phyloP scores from a whole-genome alignment of 2,888 invertebrate genomes.

The Phalera bucephala region DNA sequence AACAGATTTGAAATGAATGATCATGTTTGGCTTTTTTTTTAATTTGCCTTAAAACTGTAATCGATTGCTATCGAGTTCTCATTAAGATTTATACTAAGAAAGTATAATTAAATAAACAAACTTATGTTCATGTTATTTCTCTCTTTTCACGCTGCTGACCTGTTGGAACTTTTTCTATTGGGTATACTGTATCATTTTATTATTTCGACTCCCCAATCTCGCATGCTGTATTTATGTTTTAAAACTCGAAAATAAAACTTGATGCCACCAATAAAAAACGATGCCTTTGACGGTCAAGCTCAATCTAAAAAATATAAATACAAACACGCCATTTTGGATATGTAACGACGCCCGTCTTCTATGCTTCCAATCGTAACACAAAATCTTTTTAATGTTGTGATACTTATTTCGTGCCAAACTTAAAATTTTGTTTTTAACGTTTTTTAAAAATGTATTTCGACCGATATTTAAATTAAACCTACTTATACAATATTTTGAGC shows the following conservation, averaged over 20 bases:
- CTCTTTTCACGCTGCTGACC: conserved; percentile 77
- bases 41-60: too few relatives aligned
- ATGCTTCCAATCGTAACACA: conserved; percentile 65
- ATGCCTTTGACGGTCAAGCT: conserved; percentile 75
- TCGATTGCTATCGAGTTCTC: too few relatives aligned
- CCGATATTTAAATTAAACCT: conserved; percentile 55
- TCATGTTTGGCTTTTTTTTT: too few relatives aligned
- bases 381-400: conserved; percentile 41
- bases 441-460: conserved; percentile 42
- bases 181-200: conserved; percentile 59
- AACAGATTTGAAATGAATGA: too few relatives aligned
- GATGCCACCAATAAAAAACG: conserved; percentile 74
- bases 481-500: conserved; percentile 42
- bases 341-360: conserved; percentile 45
- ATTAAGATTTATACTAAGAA: too few relatives aligned
- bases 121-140: conserved; percentile 75
- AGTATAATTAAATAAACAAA: conserved; percentile 38
- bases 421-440: conserved; percentile 19
- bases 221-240: conserved; percentile 53
- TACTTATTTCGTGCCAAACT: conserved; percentile 53
- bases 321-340: conserved; percentile 76
- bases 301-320: conserved; percentile 78
- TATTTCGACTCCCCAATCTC: conserved; percentile 42
- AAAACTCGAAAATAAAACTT: conserved; percentile 39
- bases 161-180: conserved; percentile 74